Evolutionary conservation across 2,888 invertebrate species (phyloP), one percentile per base, ranked within the genome.

Genomic region (Synergus umbraculus): DNA sequence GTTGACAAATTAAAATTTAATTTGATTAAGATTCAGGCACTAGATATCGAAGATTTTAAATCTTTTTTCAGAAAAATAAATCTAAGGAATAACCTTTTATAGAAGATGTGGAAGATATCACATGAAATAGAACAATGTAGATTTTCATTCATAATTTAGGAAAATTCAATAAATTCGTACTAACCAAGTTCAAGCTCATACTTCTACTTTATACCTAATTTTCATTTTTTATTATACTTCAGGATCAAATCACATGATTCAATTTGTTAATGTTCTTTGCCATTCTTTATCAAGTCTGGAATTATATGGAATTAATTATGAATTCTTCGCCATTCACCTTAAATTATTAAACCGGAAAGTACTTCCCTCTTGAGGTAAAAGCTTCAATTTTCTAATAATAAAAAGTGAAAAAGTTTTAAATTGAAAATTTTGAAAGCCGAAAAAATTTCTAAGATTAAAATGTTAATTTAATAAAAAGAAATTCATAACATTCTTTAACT

Each of bases 161-260:
- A 67, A 37, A 44, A 67, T 22, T 67, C 22, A 67, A 67, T 67
- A 67, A 67, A 67, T 12, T 22, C 44, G 12, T 67, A 67, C 22
- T 67, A 67, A 67, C 22, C 46, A 67, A 44, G 22, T 15, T 67
- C 1, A 12, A 44, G 22, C 44, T 67, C n/a, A n/a, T 54, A 8
- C 18, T 54, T 54, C 54, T 54, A n/a, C n/a, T n/a, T 54, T 2
- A n/a, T 54, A 54, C 54, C 54, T 54, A n/a, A n/a, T 54, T 49
- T 49, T 46, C 4, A 46, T 46, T 46, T 46, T 4, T 49, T 37
- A 37, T 3, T 37, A 37, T 37, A 37, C 37, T 37, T 37, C 4
- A 37, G 4, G 37, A 37, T 37, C 4, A 37, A 37, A 37, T 37
- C 37, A 37, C 37, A 37, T 37, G 37, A 37, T 37, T 37, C 37